Percentiles rank a stretch among this genome's conserved stretches.
These are phyloP conservation scores for zebrafish (Danio rerio) DNA, from an alignment of 2,113 vertebrate genomes.

Conservation along the genomic window DNA sequence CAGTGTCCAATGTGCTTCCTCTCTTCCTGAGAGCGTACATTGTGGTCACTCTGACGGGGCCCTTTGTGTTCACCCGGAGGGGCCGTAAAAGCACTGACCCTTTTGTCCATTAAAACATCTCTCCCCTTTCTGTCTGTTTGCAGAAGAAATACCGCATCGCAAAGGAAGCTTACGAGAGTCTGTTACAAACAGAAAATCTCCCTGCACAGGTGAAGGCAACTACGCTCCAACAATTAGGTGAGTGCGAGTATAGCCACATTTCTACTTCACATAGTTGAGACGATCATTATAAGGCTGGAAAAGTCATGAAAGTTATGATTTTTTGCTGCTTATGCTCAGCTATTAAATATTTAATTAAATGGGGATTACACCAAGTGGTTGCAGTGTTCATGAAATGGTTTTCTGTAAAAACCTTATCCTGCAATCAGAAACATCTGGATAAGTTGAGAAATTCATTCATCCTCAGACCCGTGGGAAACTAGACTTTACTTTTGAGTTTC, in stretches of 20 bases:
- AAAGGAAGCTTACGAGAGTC: conserved; percentile 97
- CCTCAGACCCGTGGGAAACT: background rate
- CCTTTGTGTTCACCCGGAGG: conserved; percentile 68
- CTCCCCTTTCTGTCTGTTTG: conserved; percentile 53
- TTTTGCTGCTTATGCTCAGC: background rate
- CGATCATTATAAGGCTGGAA: background rate
- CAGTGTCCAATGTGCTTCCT: conserved; percentile 37
- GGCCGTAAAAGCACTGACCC: conserved; percentile 69
- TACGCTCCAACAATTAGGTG: conserved; percentile 97
- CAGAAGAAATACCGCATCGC: conserved; percentile 97
- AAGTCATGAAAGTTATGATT: background rate
- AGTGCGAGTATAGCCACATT: conserved; percentile 63
- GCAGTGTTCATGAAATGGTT: background rate
- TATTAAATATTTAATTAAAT: background rate
- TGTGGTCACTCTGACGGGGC: conserved; percentile 63
- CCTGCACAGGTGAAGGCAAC: conserved; percentile 97
- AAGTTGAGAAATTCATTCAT: background rate
- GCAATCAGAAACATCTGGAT: background rate
- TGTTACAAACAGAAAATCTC: conserved; percentile 94
- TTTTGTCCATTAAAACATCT: conserved; percentile 67
- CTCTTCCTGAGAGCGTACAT: conserved; percentile 56
- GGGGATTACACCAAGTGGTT: background rate
- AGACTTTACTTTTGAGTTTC: background rate
- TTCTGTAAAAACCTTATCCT: background rate
- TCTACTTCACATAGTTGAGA: background rate